These are phyloP conservation scores for Mormyrus proboscirostris DNA, from an alignment of 2,797 vertebrate genomes.

Conservation along the genomic window DNA sequence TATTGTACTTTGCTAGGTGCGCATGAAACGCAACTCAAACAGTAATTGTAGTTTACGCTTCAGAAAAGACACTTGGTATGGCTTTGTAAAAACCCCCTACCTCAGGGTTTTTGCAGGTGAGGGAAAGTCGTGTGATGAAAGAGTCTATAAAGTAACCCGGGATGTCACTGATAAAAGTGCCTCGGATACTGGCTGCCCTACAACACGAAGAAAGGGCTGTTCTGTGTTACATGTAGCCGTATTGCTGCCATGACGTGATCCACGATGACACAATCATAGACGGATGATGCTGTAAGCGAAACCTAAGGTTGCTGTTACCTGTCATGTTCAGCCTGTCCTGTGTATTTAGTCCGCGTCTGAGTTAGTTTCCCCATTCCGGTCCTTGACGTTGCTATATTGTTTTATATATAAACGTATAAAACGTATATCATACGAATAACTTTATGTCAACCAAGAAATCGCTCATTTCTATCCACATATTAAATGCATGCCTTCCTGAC, in stretches of 20 bases:
- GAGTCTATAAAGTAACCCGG: constrained; percentile 51
- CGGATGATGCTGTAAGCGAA: background rate
- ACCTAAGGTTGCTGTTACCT: background rate
- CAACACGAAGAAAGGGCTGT: constrained; percentile 54
- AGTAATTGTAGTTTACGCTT: background rate
- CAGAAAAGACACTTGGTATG: background rate
- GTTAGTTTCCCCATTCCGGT: no score
- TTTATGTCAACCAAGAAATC: no score
- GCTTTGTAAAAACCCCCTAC: background rate
- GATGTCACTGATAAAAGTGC: constrained; percentile 50
- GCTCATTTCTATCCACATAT: no score
- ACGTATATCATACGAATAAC: no score
- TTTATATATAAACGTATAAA: no score
- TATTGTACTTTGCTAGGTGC: background rate
- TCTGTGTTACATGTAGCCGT: constrained; percentile 50
- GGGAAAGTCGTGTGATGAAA: constrained; percentile 54
- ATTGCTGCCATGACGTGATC: constrained; percentile 45
- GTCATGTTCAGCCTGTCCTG: no score
- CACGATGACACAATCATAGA: constrained; percentile 16
- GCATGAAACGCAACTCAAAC: background rate
- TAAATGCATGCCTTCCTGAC: no score
- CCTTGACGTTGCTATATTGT: no score
- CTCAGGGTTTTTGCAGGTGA: constrained; percentile 46
- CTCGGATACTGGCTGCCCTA: constrained; percentile 56
- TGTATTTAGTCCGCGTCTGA: no score